Percentiles rank a stretch among this genome's conserved stretches.
These are phyloP conservation scores for Saturnia japonica DNA, from an alignment of 2,888 invertebrate species.

Conservation along the genomic window DNA sequence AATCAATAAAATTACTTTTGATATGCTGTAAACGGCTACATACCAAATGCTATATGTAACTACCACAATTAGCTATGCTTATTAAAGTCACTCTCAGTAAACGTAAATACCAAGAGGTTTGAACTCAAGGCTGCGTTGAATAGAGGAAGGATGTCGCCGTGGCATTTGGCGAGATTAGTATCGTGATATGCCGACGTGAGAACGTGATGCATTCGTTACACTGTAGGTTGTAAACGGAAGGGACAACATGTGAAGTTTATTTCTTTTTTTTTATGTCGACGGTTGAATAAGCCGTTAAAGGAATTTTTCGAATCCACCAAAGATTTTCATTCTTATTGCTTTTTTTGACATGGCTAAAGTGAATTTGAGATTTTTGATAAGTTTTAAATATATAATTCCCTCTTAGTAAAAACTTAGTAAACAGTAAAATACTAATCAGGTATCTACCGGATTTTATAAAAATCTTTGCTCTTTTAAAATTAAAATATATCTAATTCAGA, in stretches of 20 bases:
- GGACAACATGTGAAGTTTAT: neutral
- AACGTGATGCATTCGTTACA: constrained; percentile 34
- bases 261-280: neutral
- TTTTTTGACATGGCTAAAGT: neutral
- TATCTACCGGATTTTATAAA: neutral
- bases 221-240: constrained; percentile 11
- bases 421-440: too few relatives aligned
- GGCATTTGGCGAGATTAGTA: constrained; percentile 51
- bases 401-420: neutral
- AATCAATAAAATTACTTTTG: too few relatives aligned
- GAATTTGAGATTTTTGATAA: neutral
- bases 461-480: neutral
- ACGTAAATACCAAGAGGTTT: constrained; percentile 54
- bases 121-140: constrained; percentile 50
- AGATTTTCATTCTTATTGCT: neutral
- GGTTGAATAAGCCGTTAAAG: neutral
- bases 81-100: constrained; percentile 4
- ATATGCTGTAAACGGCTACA: neutral
- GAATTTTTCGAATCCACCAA: neutral
- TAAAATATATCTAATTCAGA: too few relatives aligned
- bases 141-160: constrained; percentile 43
- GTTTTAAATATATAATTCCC: neutral
- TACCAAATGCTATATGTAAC: neutral
- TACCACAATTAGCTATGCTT: neutral
- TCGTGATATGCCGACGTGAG: constrained; percentile 63